phyloP scores from a whole-genome alignment of 2,113 vertebrate species.

The Sylvilagus bachmani region DNA sequence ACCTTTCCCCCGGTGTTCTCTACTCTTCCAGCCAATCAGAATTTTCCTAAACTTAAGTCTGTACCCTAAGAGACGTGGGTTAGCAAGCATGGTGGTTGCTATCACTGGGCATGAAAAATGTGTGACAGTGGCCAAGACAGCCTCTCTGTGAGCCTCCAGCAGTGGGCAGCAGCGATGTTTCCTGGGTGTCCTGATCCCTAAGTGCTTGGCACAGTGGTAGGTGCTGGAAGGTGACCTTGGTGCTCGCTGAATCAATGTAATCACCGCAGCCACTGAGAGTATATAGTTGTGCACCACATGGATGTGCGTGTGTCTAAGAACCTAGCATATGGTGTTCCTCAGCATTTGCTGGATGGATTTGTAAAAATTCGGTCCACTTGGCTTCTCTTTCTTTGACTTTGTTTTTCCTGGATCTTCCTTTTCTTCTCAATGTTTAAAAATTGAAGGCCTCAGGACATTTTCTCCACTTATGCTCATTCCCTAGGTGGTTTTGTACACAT shows the following conservation, averaged over 20 bases:
- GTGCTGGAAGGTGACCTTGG: constrained; percentile 53
- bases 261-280: neutral
- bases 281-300: accelerated
- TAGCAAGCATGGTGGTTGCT: too few species aligned
- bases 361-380: constrained; percentile 17
- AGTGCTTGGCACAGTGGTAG: neutral
- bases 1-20: neutral
- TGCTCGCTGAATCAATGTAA: neutral
- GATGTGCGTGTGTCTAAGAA: neutral
- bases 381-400: neutral
- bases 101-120: neutral
- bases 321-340: neutral
- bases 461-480: neutral
- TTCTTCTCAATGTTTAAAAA: constrained; percentile 23
- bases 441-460: neutral
- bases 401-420: constrained; percentile 28
- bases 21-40: neutral
- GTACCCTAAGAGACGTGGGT: neutral
- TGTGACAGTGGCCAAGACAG: neutral
- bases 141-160: neutral
- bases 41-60: neutral
- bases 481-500: neutral
- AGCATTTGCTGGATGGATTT: neutral
- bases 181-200: neutral
- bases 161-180: neutral